phyloP scores from a whole-genome alignment of 2,888 invertebrate species.

The Isoperla grammatica region DNA sequence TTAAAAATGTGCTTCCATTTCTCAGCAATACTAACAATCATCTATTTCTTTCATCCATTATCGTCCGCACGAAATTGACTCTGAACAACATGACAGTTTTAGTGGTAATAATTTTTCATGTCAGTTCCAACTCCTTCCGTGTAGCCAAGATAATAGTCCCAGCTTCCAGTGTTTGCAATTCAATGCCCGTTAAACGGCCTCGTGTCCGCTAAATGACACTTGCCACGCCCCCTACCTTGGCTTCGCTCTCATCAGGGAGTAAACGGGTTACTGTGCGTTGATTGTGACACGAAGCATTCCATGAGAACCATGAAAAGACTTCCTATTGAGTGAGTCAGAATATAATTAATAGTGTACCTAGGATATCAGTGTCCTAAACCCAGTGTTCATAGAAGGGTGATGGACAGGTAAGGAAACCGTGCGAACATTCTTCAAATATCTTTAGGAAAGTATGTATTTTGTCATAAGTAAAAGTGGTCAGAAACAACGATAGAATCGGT shows the following conservation, averaged over 20 bases:
- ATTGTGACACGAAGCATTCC: neutral
- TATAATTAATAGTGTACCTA: slow-evolving; percentile 3
- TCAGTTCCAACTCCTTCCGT: no score
- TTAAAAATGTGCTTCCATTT: no score
- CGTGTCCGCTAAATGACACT: no score
- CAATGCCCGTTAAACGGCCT: no score
- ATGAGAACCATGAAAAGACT: slow-evolving; percentile 1
- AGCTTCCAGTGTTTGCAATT: no score
- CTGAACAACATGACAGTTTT: no score
- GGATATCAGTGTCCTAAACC: neutral
- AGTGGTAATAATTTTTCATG: no score
- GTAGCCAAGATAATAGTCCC: no score
- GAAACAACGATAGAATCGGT: no score
- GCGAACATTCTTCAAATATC: slow-evolving; percentile 2
- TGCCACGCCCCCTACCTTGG: neutral
- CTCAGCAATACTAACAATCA: no score
- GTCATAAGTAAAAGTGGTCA: neutral
- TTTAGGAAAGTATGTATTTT: neutral
- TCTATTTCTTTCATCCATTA: no score
- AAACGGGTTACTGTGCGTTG: neutral
- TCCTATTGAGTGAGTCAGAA: neutral
- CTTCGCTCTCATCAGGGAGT: neutral
- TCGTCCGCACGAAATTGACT: no score
- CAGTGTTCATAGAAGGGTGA: neutral
- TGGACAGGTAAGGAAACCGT: neutral